These are phyloP conservation scores for Nasua narica DNA, from an alignment of 2,797 vertebrate genomes.

Conservation along the genomic window DNA sequence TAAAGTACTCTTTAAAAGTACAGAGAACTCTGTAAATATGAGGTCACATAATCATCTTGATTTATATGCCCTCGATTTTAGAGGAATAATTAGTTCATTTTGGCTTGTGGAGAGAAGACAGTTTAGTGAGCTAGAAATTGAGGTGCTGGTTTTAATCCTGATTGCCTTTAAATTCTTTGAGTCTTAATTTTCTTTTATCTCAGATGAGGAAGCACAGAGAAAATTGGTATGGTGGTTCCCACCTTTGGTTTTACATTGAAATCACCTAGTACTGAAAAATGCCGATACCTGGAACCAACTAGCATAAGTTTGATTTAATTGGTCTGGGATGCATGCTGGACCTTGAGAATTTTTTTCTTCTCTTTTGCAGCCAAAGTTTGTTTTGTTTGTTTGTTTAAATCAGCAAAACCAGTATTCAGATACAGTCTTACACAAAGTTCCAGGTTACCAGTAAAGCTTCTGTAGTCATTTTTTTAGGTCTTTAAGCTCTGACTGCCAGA, in stretches of 20 bases:
- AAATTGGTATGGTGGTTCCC: neutral
- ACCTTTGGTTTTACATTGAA: neutral
- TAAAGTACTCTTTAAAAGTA: neutral
- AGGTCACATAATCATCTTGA: neutral
- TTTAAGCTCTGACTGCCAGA: neutral
- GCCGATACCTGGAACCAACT: neutral
- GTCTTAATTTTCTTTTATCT: neutral
- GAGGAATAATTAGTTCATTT: constrained; percentile 1
- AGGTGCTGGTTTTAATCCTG: neutral
- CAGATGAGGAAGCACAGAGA: neutral
- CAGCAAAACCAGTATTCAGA: neutral
- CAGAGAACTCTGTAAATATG: neutral
- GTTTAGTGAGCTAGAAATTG: neutral
- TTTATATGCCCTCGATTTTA: neutral
- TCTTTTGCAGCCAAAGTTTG: neutral
- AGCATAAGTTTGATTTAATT: neutral
- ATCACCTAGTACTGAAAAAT: neutral
- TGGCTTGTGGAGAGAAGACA: neutral
- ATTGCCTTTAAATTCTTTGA: constrained; percentile 20
- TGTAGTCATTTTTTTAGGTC: neutral
- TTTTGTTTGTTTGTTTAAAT: constrained; percentile 16
- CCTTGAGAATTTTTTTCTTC: neutral
- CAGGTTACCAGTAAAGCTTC: neutral
- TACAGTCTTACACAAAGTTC: neutral
- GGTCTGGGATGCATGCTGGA: neutral